A percentile compares a stretch with the other conserved stretches of the same genome.
phyloP scores from a whole-genome alignment of 2,113 vertebrate species.

The Zingel zingel region DNA sequence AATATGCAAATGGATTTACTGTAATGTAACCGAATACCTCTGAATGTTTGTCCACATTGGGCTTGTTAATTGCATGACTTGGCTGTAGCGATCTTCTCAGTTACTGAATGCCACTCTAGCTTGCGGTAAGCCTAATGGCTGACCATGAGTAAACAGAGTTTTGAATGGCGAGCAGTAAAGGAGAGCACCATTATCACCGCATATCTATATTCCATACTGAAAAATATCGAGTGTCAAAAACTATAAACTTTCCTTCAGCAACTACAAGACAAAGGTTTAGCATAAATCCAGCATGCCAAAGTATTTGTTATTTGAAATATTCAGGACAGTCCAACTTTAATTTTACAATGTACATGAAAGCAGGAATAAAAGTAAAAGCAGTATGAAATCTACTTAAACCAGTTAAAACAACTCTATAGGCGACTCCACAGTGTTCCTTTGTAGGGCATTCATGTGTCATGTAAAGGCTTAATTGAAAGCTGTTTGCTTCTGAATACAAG shows the following conservation, averaged over 20 bases:
- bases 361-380: constrained; percentile 2
- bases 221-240: neutral
- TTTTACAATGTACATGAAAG: neutral
- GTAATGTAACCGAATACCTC: constrained; percentile 69
- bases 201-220: neutral
- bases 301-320: neutral
- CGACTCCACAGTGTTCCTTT: neutral
- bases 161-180: constrained; percentile 16
- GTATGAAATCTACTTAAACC: constrained; percentile 50
- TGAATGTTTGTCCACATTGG: constrained; percentile 74
- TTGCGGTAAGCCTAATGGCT: constrained; percentile 38
- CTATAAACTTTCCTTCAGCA: neutral
- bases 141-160: constrained; percentile 51
- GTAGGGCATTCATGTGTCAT: neutral
- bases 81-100: constrained; percentile 65
- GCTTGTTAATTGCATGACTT: constrained; percentile 74
- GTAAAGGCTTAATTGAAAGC: neutral
- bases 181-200: neutral
- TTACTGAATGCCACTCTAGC: constrained; percentile 54
- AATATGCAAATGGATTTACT: constrained; percentile 55
- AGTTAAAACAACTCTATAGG: constrained; percentile 35
- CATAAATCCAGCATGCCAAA: neutral
- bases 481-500: neutral
- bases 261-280: neutral
- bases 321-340: neutral